These are phyloP conservation scores for Raja brachyura DNA, from an alignment of 2,113 vertebrate genomes.

Conservation along the genomic window DNA sequence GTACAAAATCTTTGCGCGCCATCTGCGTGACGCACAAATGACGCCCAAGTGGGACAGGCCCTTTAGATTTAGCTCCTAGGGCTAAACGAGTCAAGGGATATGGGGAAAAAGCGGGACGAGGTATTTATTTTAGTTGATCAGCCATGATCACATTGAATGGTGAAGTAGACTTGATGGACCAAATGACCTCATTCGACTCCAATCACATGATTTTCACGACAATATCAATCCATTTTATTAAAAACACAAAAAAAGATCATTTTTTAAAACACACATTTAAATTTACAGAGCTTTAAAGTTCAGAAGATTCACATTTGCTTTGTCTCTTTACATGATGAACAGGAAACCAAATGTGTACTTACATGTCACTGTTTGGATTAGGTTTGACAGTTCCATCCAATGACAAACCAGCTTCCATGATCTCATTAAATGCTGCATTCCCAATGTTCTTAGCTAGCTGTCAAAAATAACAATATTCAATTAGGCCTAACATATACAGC, in stretches of 20 bases:
- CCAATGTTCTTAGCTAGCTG: conserved; percentile 96
- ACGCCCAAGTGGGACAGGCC: no score
- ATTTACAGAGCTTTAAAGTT: background rate
- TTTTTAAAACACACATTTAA: background rate
- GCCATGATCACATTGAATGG: no score
- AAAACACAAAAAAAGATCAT: background rate
- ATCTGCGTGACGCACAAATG: no score
- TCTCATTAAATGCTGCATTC: conserved; percentile 89
- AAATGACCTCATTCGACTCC: no score
- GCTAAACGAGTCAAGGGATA: no score
- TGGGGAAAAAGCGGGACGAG: no score
- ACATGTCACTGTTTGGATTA: conserved; percentile 83
- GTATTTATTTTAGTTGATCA: no score
- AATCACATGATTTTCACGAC: no score
- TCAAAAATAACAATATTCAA: conserved; percentile 42
- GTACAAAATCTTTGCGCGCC: no score
- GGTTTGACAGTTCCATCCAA: conserved; percentile 70
- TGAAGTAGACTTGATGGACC: no score
- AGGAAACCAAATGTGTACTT: conserved; percentile 49
- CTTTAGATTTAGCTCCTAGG: no score
- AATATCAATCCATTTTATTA: no score
- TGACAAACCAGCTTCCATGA: conserved; percentile 84
- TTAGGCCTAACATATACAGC: background rate
- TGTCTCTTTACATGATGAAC: background rate
- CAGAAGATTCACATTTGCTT: background rate